Evolutionary conservation across 2,113 vertebrate genomes (phyloP).

Genomic region (Nothobranchius furzeri): DNA sequence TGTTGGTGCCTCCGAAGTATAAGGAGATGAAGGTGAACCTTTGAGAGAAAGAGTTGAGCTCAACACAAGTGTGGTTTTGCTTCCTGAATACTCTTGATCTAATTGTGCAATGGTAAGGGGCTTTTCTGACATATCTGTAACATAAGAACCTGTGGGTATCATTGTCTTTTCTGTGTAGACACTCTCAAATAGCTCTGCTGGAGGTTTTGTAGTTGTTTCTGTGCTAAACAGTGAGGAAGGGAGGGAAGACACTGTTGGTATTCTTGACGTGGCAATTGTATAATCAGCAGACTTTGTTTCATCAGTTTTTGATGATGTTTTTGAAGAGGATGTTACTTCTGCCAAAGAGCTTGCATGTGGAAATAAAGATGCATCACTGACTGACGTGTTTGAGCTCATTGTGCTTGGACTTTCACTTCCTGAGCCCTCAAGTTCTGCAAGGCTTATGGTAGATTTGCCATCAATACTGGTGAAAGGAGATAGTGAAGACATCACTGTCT

Average conservation of each 20-base stretch:
- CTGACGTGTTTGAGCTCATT: neutral
- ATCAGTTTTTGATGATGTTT: neutral
- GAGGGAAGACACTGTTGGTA: neutral
- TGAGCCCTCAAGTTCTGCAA: too few species aligned
- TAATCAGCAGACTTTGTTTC: too few species aligned
- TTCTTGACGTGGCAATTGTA: neutral
- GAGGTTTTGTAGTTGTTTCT: neutral
- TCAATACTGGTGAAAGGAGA: neutral
- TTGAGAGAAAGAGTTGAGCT: neutral
- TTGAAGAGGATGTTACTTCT: neutral
- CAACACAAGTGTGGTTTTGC: neutral
- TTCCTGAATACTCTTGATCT: too few species aligned
- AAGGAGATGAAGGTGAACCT: rapidly evolving
- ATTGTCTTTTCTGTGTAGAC: too few species aligned
- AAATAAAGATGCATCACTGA: neutral
- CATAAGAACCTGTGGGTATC: too few species aligned
- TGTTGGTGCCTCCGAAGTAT: neutral
- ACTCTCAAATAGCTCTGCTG: neutral
- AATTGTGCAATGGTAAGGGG: too few species aligned
- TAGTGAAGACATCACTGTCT: neutral
- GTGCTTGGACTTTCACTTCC: neutral
- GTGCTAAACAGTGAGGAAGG: neutral
- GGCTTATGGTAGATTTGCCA: neutral
- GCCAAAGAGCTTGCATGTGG: neutral
- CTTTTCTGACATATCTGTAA: too few species aligned